Base-by-base conservation (phyloP, 2,113 vertebrate species). In the Rhizomys pruinosus region DNA sequence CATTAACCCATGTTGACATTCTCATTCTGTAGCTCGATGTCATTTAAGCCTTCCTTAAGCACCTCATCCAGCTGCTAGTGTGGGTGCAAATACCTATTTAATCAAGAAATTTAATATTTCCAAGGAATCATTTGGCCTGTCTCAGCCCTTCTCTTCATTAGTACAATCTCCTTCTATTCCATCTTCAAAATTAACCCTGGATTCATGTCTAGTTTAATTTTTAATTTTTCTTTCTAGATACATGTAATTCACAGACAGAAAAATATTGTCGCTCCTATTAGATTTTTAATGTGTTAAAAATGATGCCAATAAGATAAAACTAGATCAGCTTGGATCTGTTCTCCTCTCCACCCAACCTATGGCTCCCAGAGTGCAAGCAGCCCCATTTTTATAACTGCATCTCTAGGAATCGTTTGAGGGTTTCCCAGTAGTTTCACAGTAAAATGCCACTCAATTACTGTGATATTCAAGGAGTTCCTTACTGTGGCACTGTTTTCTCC, bases 1-100 rank as follows among this genome's bases (percentile, higher is more conserved):
- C 92, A 96, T 96, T 96, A 97, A 96, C 93, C 71, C 42, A 59
- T 91, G 79, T 74, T 96, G 93, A 91, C 95, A 89, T 93, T 93
- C 87, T 81, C 39, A 23, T 87, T 90, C 81, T 77, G 37, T 20
- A 4, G 44, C 37, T 66, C 44, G 64, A n/a, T 74, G 85, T 85
- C n/a, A n/a, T 73, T 95, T 79, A 93, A 88, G 88, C 87, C 79
- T 90, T 94, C 87, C 69, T 84, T 59, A 92, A 96, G 79, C 25
- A 34, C 66, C 90, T 93, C 96, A 78, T 80, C 84, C 82, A 78
- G 88, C 57, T 84, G 34, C 82, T 84, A 61, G 9, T 89, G 93
- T 93, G 32, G 15, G 25, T 86, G 32, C 57, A 92, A 44, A 78
- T 80, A 92, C 7, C 66, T 79, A 86, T 93, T 95, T 96, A 91